A percentile compares a stretch with the other conserved stretches of the same genome.
Evolutionary conservation across 2,797 vertebrate genomes (phyloP).

Genomic region (Lutjanus campechanus): DNA sequence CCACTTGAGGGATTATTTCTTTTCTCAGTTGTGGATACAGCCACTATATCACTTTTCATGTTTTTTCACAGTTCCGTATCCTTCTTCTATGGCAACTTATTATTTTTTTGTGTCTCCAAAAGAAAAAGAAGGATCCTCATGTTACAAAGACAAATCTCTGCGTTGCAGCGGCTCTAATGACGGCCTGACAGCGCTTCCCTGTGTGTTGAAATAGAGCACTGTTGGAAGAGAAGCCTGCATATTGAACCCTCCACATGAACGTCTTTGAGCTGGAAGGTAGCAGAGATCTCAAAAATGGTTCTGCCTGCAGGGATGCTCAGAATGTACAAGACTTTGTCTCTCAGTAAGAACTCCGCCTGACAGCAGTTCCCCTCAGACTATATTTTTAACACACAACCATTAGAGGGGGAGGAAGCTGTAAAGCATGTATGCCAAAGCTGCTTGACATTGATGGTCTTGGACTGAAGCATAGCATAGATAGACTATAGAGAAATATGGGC

Average conservation of each 20-base stretch:
- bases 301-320: constrained; percentile 23
- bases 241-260: constrained; percentile 9
- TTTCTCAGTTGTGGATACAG: constrained; percentile 18
- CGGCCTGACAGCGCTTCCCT: background rate
- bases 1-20: constrained; percentile 19
- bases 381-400: constrained; percentile 32
- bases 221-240: constrained; percentile 22
- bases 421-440: constrained; percentile 16
- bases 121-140: background rate
- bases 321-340: constrained; percentile 13
- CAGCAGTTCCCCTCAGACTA: constrained; percentile 40
- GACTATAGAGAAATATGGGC: background rate
- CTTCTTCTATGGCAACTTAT: constrained; percentile 5
- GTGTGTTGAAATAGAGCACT: constrained; percentile 11
- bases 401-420: constrained; percentile 26
- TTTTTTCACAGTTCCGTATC: constrained; percentile 8
- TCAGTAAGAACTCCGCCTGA: constrained; percentile 31
- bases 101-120: constrained; percentile 9
- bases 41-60: constrained; percentile 24
- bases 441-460: constrained; percentile 37
- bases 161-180: constrained; percentile 35
- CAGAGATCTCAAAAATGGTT: constrained; percentile 24
- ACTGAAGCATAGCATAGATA: constrained; percentile 7
- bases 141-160: constrained; percentile 24
- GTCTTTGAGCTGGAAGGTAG: constrained; percentile 6